These are phyloP conservation scores for Chymomyza costata DNA, from an alignment of 1,140 invertebrate species.

Conservation along the genomic window DNA sequence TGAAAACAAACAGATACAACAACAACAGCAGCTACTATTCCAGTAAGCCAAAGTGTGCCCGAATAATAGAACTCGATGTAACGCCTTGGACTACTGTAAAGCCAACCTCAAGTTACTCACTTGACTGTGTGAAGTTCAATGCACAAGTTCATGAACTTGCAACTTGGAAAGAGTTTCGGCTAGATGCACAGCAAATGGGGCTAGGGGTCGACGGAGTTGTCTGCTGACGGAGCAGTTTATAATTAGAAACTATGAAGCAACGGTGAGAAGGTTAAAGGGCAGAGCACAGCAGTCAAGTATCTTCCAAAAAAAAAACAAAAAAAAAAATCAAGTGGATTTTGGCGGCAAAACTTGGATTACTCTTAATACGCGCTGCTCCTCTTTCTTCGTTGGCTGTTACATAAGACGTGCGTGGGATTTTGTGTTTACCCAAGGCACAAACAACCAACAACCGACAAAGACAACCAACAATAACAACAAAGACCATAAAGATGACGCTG, in stretches of 20 bases:
- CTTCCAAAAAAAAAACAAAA: conserved; percentile 34
- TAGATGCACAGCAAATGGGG: neutral
- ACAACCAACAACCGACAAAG: conserved; percentile 14
- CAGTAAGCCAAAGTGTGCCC: conserved; percentile 28
- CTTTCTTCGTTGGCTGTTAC: conserved; percentile 17
- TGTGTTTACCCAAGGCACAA: conserved; percentile 47
- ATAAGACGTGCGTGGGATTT: conserved; percentile 55
- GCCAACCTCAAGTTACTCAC: conserved; percentile 43
- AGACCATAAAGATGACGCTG: neutral
- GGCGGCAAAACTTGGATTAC: conserved; percentile 49
- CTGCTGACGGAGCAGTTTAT: conserved; percentile 67
- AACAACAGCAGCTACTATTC: conserved; percentile 10
- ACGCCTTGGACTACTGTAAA: conserved; percentile 10
- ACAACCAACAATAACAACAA: conserved; percentile 8
- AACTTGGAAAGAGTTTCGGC: conserved; percentile 44
- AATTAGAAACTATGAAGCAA: conserved; percentile 56
- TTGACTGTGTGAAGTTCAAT: conserved; percentile 60
- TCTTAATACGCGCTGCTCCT: conserved; percentile 7
- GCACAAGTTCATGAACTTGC: conserved; percentile 70
- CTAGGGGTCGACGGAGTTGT: neutral
- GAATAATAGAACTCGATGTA: conserved; percentile 27
- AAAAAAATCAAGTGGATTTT: conserved; percentile 63
- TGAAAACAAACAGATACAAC: conserved; percentile 55
- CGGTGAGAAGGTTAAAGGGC: conserved; percentile 11
- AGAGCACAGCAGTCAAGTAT: conserved; percentile 32